A percentile compares a stretch with the other conserved stretches of the same genome.
phyloP scores from a whole-genome alignment of 2,888 invertebrate species.

The Clivina fossor region DNA sequence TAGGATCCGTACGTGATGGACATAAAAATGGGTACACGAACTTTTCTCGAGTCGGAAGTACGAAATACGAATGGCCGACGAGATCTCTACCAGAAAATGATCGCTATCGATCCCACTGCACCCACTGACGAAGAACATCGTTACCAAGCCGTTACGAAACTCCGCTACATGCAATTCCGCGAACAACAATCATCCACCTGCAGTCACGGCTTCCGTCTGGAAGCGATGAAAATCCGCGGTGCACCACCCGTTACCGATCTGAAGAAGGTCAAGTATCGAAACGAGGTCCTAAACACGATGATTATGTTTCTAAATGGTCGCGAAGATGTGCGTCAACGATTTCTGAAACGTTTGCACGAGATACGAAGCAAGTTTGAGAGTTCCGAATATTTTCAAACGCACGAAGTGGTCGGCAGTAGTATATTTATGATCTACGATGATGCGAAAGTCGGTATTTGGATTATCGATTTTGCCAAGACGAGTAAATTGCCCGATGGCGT shows the following conservation, averaged over 20 bases:
- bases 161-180: slow-evolving; percentile 95
- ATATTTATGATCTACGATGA: slow-evolving; percentile 92
- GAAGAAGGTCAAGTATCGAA: slow-evolving; percentile 79
- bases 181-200: slow-evolving; percentile 93
- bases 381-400: slow-evolving; percentile 80
- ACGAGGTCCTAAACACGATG: slow-evolving; percentile 74
- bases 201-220: slow-evolving; percentile 91
- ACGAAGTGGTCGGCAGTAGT: slow-evolving; percentile 94
- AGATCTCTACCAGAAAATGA: slow-evolving; percentile 96
- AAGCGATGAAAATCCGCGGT: slow-evolving; percentile 88
- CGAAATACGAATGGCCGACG: slow-evolving; percentile 78
- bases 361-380: slow-evolving; percentile 79
- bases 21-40: slow-evolving; percentile 95
- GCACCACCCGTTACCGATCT: slow-evolving; percentile 82
- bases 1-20: slow-evolving; percentile 94
- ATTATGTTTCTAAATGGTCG: slow-evolving; percentile 71
- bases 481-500: slow-evolving; percentile 69
- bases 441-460: slow-evolving; percentile 86
- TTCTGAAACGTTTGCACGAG: slow-evolving; percentile 73
- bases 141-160: slow-evolving; percentile 85
- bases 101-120: slow-evolving; percentile 82
- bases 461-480: slow-evolving; percentile 97
- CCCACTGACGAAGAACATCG: slow-evolving; percentile 84
- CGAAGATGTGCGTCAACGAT: slow-evolving; percentile 66
- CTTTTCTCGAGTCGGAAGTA: slow-evolving; percentile 94